Base-by-base conservation (phyloP, 2,888 invertebrate genomes). In the Sycophila texana region DNA sequence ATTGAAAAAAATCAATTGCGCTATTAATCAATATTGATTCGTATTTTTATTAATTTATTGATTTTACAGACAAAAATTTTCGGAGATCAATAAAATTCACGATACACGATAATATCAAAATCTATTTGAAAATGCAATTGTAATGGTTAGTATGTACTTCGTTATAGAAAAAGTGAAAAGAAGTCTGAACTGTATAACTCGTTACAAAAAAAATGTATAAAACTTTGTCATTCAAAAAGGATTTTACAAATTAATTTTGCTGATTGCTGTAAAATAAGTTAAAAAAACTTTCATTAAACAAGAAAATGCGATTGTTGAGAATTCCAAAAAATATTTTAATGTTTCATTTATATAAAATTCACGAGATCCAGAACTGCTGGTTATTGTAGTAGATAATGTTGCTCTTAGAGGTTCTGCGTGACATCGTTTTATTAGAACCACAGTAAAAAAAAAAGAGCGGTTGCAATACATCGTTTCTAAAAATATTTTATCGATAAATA, bases 31-130 rank as follows among this genome's bases (percentile, higher is more conserved):
- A 73, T 79, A 68, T 79, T 73, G 58, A 75, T 70, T 76, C 72
- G 79, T 76, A 79, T 77, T 81, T 79, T 77, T 81, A 74, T 74
- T 79, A 77, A 81, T 83, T 80, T 82, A 80, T 82, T 81, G 63
- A 68, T 79, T 18, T 74, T 68, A 20, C 76, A 78, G 55, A 70
- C 58, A 74, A 53, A 68, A 77, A 75, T 74, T 76, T 74, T 75
- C 39, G 74, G 39, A 12, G 66, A 18, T 66, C 26, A 26, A 70
- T 66, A 73, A 71, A 70, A 71, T 60, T 73, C 65, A 74, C 57
- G 60, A 57, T 72, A 66, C 58, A 67, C 58, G 58, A 72, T 71
- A 57, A 72, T 60, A 20, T 57, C 26, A 67, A 74, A 81, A 67
- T 66, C 67, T 74, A 71, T 71, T 78, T 77, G 60, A 80, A 39